Conservation (phyloP, 2,888 invertebrate genomes). For the Syrphus vitripennis region DNA sequence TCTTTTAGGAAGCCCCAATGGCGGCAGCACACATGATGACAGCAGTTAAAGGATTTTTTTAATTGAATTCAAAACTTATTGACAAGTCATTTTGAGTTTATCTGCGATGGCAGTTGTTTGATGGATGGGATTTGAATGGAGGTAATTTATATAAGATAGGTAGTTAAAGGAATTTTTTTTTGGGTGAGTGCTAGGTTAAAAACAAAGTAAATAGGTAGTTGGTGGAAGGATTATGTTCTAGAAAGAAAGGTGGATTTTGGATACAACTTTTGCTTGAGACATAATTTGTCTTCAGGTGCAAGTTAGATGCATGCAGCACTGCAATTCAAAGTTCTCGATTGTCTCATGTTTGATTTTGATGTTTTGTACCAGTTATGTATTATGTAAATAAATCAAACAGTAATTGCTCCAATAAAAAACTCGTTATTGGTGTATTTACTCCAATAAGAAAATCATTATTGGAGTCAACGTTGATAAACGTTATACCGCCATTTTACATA, state of each 20-base stretch:
- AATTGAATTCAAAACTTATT: constrained; percentile 61
- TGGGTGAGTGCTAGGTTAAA: neutral
- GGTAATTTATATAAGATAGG: neutral
- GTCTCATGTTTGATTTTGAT: too few relatives aligned
- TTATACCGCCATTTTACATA: too few relatives aligned
- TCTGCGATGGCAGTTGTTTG: constrained; percentile 51
- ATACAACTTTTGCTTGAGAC: neutral
- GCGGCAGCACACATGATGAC: constrained; percentile 43
- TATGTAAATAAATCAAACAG: too few relatives aligned
- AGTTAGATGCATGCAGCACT: neutral
- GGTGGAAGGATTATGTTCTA: neutral
- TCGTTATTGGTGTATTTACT: too few relatives aligned
- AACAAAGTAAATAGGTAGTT: neutral
- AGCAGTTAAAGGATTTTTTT: constrained; percentile 56
- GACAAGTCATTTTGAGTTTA: constrained; percentile 54
- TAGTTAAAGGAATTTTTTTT: constrained; percentile 7
- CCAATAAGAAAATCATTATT: too few relatives aligned
- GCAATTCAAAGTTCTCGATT: too few relatives aligned
- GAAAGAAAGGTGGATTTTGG: neutral
- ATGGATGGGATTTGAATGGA: constrained; percentile 38
- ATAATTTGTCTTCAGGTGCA: neutral
- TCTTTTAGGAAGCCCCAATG: constrained; percentile 52
- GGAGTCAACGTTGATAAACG: too few relatives aligned
- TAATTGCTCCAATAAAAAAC: too few relatives aligned
- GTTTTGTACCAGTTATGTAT: too few relatives aligned